Evolutionary conservation across 2,113 vertebrate species (phyloP), one percentile per base, ranked within the genome.

Genomic region (Archocentrus centrarchus): DNA sequence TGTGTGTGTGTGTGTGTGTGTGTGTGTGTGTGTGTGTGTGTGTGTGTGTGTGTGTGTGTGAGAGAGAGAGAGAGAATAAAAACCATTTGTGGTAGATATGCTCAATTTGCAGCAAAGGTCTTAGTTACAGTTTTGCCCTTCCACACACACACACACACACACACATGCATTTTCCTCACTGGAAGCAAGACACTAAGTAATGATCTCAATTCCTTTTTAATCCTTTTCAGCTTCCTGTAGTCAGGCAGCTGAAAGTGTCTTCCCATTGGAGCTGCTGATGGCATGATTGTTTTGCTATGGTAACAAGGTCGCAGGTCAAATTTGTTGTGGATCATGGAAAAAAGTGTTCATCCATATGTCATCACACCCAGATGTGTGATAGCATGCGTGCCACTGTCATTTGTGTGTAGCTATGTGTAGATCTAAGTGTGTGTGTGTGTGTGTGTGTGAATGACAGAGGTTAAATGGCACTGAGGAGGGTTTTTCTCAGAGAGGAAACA

Each of bases 401-500:
- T 75, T 76, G 24, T 59, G 9, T 61, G 44, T 32, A 2, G 73
- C 14, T 30, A 18, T 22, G 22, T 41, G 41, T 32, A 11, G 59
- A 1, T 79, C 47, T 73, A 32, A 32, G n/a, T 61, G 8, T 22
- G 35, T 53, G 3, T 8, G 22, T 83, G 41, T 27, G 14, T 18
- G 18, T 66, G 79, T 7, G 59, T 37, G 55, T 6, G 27, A 58
- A 47, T 1, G 35, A 41, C 22, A 79, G 66, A 81, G 66, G 73
- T 81, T 78, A 73, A 80, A 61, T 22, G 35, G 44, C 17, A 63
- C 83, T 76, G 47, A 64, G 18, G 13, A n/a, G 18, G 11, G 10
- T 15, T 60, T 90, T 89, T 83, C 79, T 76, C 35, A 5, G 27
- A 76, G 75, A 91, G 89, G 90, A 94, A 93, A 82, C 59, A 27